phyloP scores from a whole-genome alignment of 2,888 invertebrate species.

The Acanthococcus lagerstroemiae region DNA sequence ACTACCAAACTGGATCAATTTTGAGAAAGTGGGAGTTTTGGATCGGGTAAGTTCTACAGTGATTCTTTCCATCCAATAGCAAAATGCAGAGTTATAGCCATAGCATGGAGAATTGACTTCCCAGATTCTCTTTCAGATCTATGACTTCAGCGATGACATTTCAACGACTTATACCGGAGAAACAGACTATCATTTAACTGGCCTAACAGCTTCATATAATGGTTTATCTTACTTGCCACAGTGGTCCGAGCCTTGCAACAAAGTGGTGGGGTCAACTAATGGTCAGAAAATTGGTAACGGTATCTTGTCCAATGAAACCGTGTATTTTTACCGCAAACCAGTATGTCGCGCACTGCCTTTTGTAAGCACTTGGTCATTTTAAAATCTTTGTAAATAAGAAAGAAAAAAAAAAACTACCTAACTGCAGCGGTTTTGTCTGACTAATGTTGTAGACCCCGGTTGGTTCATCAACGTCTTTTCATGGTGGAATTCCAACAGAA shows the following conservation, averaged over 20 bases:
- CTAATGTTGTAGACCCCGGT: neutral
- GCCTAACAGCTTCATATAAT: conserved; percentile 65
- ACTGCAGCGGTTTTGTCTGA: no score
- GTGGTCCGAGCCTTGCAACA: conserved; percentile 70
- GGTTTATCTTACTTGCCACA: conserved; percentile 62
- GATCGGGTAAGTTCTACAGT: neutral
- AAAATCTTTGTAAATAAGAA: neutral
- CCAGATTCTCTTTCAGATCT: conserved; percentile 56
- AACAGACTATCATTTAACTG: conserved; percentile 51
- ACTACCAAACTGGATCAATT: neutral
- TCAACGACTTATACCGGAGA: conserved; percentile 68
- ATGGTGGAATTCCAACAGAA: conserved; percentile 55
- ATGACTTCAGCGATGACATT: conserved; percentile 67
- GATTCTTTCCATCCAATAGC: conserved; percentile 35
- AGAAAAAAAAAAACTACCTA: no score
- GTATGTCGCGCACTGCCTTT: conserved; percentile 70
- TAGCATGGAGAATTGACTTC: no score
- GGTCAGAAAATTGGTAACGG: conserved; percentile 72
- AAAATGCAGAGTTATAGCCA: no score
- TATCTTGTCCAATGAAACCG: conserved; percentile 55
- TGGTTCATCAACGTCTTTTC: conserved; percentile 49
- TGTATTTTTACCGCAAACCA: conserved; percentile 72
- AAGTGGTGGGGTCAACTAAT: conserved; percentile 66
- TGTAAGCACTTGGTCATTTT: conserved; percentile 48
- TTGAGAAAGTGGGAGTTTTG: neutral